These are phyloP conservation scores for Helicoverpa zea DNA, from an alignment of 1,140 invertebrate genomes.

Conservation along the genomic window DNA sequence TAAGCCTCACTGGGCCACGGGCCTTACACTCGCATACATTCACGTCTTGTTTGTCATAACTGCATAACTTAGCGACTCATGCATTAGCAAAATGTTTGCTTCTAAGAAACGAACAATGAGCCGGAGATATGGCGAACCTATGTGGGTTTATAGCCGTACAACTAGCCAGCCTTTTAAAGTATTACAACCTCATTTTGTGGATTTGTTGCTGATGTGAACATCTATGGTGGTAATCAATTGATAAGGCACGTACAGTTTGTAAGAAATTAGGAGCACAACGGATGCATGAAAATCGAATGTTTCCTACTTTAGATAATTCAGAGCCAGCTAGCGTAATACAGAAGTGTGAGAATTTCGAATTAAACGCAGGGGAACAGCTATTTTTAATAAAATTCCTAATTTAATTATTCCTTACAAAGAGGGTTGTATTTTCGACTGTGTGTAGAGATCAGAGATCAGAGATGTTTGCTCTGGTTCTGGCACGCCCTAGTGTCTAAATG, in stretches of 20 bases:
- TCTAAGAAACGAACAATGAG: constrained; percentile 25
- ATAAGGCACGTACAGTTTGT: neutral
- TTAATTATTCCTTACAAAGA: no score
- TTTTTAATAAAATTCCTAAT: no score
- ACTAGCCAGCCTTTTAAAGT: neutral
- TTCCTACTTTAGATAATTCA: no score
- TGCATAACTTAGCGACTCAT: constrained; percentile 45
- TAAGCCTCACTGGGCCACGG: neutral
- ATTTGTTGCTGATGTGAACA: neutral
- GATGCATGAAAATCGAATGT: neutral
- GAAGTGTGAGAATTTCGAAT: no score
- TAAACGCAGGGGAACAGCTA: no score
- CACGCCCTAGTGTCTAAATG: no score
- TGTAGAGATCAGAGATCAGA: no score
- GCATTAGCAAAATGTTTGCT: constrained; percentile 30
- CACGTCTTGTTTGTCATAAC: constrained; percentile 48
- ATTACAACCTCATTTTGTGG: neutral
- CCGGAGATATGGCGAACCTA: constrained; percentile 8
- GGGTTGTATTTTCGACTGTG: no score
- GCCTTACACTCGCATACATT: constrained; percentile 6
- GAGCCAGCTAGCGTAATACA: no score
- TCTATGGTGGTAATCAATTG: neutral
- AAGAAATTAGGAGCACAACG: neutral
- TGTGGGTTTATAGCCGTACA: constrained; percentile 21
- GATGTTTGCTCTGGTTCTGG: no score